phyloP scores from a whole-genome alignment of 2,888 invertebrate species.

The Urechis unicinctus region DNA sequence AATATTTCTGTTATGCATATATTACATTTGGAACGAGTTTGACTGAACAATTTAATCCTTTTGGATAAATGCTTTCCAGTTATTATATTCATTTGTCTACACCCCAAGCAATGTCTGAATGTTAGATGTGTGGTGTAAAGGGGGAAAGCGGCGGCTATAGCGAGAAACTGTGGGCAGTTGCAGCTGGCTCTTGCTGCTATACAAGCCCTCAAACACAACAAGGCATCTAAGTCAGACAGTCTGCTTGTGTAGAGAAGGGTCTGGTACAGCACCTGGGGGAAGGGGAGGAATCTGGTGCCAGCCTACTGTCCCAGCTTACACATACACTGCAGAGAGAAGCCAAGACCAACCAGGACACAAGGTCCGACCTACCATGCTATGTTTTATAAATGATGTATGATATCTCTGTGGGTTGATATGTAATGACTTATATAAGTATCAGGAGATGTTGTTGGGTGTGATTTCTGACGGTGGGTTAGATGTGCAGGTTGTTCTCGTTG shows the following conservation, averaged over 20 bases:
- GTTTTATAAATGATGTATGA: too few species aligned
- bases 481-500: too few species aligned
- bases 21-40: too few species aligned
- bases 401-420: too few species aligned
- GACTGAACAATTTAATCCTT: too few species aligned
- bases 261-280: conserved; percentile 58
- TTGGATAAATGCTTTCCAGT: too few species aligned
- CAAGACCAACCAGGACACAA: conserved; percentile 2
- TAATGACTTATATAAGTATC: too few species aligned
- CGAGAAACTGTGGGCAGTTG: conserved; percentile 33
- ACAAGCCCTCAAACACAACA: conserved; percentile 59
- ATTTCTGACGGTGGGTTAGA: too few species aligned
- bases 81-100: conserved; percentile 24
- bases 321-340: conserved; percentile 18
- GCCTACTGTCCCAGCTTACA: conserved; percentile 22
- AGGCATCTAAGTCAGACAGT: conserved; percentile 57
- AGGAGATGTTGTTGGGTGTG: too few species aligned
- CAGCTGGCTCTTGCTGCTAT: conserved; percentile 56
- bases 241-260: conserved; percentile 61
- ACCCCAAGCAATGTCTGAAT: neutral
- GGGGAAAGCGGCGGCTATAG: conserved; percentile 28
- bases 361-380: too few species aligned
- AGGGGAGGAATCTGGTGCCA: conserved; percentile 48
- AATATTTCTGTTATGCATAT: too few species aligned
- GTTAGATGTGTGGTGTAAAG: conserved; percentile 26